phyloP scores from a whole-genome alignment of 2,888 invertebrate species.

The Macaria liturata region DNA sequence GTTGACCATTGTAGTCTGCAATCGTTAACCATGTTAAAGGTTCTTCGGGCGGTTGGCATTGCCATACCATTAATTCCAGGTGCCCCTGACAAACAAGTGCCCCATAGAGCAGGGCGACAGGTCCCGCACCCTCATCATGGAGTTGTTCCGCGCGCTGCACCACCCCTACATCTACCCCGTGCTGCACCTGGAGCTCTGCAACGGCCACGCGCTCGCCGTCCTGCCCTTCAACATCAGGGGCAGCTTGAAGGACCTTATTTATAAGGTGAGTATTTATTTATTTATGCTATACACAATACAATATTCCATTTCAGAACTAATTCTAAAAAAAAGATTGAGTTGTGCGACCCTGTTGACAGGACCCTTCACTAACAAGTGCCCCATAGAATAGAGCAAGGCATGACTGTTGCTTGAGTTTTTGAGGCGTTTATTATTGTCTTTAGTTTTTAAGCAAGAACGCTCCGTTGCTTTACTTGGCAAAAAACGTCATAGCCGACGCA shows the following conservation, averaged over 20 bases:
- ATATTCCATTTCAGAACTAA: too few relatives aligned
- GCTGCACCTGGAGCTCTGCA: conserved; percentile 91
- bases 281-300: too few relatives aligned
- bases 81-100: conserved; percentile 84
- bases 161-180: conserved; percentile 97
- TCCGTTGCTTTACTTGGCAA: not conserved
- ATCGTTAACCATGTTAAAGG: too few relatives aligned
- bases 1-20: too few relatives aligned
- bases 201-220: conserved; percentile 87
- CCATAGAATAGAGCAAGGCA: not conserved
- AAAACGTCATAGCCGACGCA: not conserved
- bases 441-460: not conserved
- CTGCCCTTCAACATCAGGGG: conserved; percentile 93
- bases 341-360: conserved; percentile 51
- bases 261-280: conserved; percentile 85
- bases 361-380: not conserved
- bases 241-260: conserved; percentile 94
- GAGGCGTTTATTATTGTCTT: too few relatives aligned
- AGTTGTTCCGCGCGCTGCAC: conserved; percentile 92
- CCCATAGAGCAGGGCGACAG: conserved; percentile 86
- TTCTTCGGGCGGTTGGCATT: too few relatives aligned
- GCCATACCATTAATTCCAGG: conserved; percentile 48
- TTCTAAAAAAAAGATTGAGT: too few relatives aligned
- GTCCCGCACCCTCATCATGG: conserved; percentile 88
- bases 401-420: too few relatives aligned